Percentiles rank a stretch among this genome's conserved stretches.
Evolutionary conservation across 2,797 vertebrate genomes (phyloP).

Genomic region (Gymnoscopelus braueri): DNA sequence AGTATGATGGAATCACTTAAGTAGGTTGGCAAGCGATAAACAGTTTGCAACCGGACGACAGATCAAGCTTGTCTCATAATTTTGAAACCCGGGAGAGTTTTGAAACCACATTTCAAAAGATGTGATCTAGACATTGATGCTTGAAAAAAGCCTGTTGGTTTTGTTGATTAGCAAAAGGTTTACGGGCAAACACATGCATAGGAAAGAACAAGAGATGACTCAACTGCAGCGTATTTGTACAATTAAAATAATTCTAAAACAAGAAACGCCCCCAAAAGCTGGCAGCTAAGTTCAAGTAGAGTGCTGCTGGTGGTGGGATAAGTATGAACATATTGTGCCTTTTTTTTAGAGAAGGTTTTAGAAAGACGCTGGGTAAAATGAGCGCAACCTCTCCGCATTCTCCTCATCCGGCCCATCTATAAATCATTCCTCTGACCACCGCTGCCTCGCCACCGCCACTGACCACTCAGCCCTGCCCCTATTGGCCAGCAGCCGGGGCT

Average conservation of each 20-base stretch:
- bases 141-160: conserved; percentile 58
- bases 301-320: conserved; percentile 45
- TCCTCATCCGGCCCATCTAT: conserved; percentile 70
- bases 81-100: conserved; percentile 61
- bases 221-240: conserved; percentile 53
- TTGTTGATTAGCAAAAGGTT: conserved; percentile 68
- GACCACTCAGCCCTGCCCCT: conserved; percentile 55
- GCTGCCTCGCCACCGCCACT: conserved; percentile 48
- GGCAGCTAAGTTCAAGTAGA: conserved; percentile 37
- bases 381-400: conserved; percentile 65
- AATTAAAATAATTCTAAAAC: conserved; percentile 39
- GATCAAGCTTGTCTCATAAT: conserved; percentile 66
- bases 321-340: conserved; percentile 60
- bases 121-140: conserved; percentile 44
- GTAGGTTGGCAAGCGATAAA: conserved; percentile 73
- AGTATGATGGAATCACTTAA: conserved; percentile 75
- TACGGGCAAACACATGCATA: conserved; percentile 59
- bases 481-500: conserved; percentile 84
- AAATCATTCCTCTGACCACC: conserved; percentile 79
- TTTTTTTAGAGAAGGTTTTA: conserved; percentile 42
- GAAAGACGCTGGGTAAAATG: conserved; percentile 43
- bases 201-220: conserved; percentile 53
- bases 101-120: conserved; percentile 65
- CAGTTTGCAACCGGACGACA: conserved; percentile 66
- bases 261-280: conserved; percentile 23